These are phyloP conservation scores for Sesia bembeciformis DNA, from an alignment of 2,888 invertebrate species.

Conservation along the genomic window DNA sequence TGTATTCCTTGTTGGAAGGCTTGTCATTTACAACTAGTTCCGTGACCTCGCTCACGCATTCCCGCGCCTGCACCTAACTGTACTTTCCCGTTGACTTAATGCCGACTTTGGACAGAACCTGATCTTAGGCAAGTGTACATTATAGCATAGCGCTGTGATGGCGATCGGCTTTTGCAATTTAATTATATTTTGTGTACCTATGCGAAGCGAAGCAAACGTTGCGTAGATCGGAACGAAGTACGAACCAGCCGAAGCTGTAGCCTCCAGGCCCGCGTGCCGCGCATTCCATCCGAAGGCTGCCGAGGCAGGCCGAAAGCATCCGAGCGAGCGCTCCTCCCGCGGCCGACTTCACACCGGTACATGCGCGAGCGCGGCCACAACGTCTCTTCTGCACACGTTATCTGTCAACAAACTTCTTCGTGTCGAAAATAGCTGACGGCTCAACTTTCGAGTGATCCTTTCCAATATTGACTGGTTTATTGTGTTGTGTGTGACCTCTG, in stretches of 20 bases:
- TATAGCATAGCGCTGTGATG: conserved; percentile 56
- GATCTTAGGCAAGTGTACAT: conserved; percentile 68
- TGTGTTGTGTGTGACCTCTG: conserved; percentile 48
- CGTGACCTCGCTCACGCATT: conserved; percentile 75
- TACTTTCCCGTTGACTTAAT: conserved; percentile 74
- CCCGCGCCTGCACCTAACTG: conserved; percentile 74
- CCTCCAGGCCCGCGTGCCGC: conserved; percentile 55
- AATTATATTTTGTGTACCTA: conserved; percentile 63
- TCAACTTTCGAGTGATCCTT: conserved; percentile 48
- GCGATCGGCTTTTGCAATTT: conserved; percentile 67
- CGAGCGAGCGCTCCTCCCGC: conserved; percentile 40
- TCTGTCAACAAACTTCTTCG: conserved; percentile 69
- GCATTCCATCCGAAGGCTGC: conserved; percentile 54
- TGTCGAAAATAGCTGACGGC: conserved; percentile 51
- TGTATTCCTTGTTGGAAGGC: conserved; percentile 58
- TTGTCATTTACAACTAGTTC: conserved; percentile 74
- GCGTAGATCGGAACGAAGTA: conserved; percentile 44
- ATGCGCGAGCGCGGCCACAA: conserved; percentile 71
- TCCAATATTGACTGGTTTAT: conserved; percentile 52
- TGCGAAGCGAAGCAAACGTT: conserved; percentile 49
- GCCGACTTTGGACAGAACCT: conserved; percentile 70
- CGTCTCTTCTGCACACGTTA: conserved; percentile 54
- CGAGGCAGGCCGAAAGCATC: conserved; percentile 42
- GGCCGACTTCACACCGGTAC: conserved; percentile 70
- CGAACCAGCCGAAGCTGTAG: conserved; percentile 34